Evolutionary conservation across 2,113 vertebrate species (phyloP).

Genomic region (Hassar affinis): DNA sequence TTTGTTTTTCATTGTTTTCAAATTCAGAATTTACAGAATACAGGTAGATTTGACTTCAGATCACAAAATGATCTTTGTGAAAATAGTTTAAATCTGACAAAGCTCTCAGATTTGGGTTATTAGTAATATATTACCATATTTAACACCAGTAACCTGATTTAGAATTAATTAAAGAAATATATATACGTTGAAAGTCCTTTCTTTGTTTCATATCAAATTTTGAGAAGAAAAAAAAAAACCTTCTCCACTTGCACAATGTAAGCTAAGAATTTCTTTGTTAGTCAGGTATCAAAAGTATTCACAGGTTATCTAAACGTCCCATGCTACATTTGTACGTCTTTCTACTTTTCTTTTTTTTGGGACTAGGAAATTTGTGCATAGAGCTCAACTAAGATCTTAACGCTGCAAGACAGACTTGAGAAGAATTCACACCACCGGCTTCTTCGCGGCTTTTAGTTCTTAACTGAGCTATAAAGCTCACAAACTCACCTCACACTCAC

Average conservation of each 20-base stretch:
- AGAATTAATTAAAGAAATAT: no score
- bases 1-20: background rate
- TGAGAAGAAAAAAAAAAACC: background rate
- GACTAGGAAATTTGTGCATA: background rate
- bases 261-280: background rate
- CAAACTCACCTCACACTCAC: background rate
- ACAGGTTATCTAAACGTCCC: constrained; percentile 1
- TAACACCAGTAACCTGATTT: background rate
- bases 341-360: background rate
- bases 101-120: background rate
- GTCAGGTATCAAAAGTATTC: constrained; percentile 28
- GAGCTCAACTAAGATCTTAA: background rate
- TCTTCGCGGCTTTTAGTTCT: background rate
- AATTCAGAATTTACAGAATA: constrained; percentile 24
- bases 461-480: background rate
- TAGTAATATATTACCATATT: background rate
- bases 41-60: background rate
- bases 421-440: background rate
- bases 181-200: background rate
- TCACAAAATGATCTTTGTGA: background rate
- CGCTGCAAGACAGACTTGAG: background rate
- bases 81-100: background rate
- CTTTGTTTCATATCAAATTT: background rate
- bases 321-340: background rate
- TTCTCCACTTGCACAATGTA: background rate